Evolutionary conservation across 1,140 invertebrate species (phyloP).

Genomic region (Paramacrobiotus metropolitanus): DNA sequence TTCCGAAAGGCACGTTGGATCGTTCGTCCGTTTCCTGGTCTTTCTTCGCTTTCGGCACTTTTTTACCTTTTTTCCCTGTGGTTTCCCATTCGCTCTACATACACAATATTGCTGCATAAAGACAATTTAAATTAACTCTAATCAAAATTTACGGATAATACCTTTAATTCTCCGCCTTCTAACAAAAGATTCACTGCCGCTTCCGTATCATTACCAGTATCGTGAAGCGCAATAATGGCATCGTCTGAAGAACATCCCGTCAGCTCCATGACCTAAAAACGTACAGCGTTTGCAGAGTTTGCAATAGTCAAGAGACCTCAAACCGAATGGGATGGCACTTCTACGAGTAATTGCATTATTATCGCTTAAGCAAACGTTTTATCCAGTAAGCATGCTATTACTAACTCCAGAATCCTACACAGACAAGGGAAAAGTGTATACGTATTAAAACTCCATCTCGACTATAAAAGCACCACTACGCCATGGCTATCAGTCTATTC

Average conservation of each 20-base stretch:
- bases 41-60: constrained; percentile 14
- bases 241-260: constrained; percentile 20
- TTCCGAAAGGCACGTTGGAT: constrained; percentile 12
- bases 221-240: constrained; percentile 23
- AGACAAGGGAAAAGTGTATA: too few species aligned
- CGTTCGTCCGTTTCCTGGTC: constrained; percentile 12
- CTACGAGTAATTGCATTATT: too few species aligned
- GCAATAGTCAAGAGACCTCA: too few species aligned
- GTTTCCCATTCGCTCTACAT: constrained; percentile 46
- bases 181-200: constrained; percentile 45
- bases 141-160: too few species aligned
- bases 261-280: constrained; percentile 22
- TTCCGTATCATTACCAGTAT: constrained; percentile 23
- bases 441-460: too few species aligned
- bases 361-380: too few species aligned
- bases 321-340: too few species aligned
- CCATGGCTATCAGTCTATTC: too few species aligned
- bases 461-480: too few species aligned
- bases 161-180: constrained; percentile 29
- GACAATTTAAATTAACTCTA: neutral
- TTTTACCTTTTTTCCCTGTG: constrained; percentile 61
- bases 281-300: too few species aligned
- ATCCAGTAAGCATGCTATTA: too few species aligned
- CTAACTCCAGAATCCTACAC: too few species aligned
- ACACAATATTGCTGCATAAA: constrained; percentile 7